Evolutionary conservation across 1,140 invertebrate species (phyloP), one percentile per base, ranked within the genome.

Genomic region (Ceratina japonica): DNA sequence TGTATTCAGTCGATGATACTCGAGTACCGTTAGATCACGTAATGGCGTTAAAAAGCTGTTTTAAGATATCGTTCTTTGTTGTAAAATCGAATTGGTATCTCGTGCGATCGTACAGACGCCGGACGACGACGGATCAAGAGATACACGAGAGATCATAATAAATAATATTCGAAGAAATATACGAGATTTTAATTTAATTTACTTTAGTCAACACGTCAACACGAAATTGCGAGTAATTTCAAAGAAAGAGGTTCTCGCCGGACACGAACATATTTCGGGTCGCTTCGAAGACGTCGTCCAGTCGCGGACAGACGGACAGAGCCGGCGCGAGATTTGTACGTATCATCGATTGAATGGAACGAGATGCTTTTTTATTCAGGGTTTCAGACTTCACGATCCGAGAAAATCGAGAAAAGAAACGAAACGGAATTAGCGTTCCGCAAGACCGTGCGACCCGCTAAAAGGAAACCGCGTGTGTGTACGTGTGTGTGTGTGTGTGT

Each of bases 341-440:
- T 44, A 70, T 65, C 13, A 65, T 74, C 22, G 70, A 44, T 74
- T 66, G 16, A 49, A 69, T 27, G 31, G 4, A 56, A 78, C 22
- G 16, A 56, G 3, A 27, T 24, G 52, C 69, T 54, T 75, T 56
- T 56, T 62, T 3, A 83, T 80, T 80, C 63, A 63, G 37, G 49
- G 22, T 68, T 84, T 58, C 72, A 87, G 81, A 69, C 81, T 83
- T 81, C 73, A 79, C 37, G 10, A 44, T 7, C 27, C 27, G 37
- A 44, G 5, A 44, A 44, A 44, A 44, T 7, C 37, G 37, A 44
- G 37, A 44, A 44, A 44, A 44, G 10, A 44, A 44, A 44, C 5
- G 5, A 44, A 44, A 44, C 37, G 5, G 0, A 44, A 44, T 44
- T 44, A 44, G 37, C 37, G 37, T 44, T 44, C 37, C 37, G 37